A percentile compares a stretch with the other conserved stretches of the same genome.
These are phyloP conservation scores for Misgurnus mizolepis DNA, from an alignment of 2,113 vertebrate species.

Conservation along the genomic window DNA sequence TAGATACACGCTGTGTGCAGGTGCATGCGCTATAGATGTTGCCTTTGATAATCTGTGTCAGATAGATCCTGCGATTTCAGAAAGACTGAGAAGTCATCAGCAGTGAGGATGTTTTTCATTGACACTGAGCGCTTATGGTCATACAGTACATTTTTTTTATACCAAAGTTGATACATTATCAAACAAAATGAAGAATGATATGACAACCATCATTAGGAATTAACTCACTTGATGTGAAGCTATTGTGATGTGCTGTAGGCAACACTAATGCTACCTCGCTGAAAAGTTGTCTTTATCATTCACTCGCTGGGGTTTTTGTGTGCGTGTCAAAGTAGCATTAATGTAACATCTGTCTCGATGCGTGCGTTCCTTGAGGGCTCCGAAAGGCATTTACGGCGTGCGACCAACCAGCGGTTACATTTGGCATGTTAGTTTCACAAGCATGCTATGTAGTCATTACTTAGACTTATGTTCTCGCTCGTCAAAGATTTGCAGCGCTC, in stretches of 20 bases:
- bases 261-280: constrained; percentile 45
- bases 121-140: no score
- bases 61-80: no score
- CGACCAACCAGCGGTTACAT: constrained; percentile 65
- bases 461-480: constrained; percentile 52
- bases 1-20: not conserved
- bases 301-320: constrained; percentile 35
- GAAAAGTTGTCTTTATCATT: constrained; percentile 62
- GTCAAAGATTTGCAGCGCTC: constrained; percentile 26
- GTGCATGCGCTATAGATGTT: not conserved
- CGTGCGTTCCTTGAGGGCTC: constrained; percentile 62
- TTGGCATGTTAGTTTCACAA: constrained; percentile 73
- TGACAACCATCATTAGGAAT: constrained; percentile 45
- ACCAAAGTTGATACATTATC: no score
- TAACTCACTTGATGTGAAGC: constrained; percentile 53
- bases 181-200: no score
- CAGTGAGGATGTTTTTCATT: no score
- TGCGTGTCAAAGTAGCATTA: constrained; percentile 51
- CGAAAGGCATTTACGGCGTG: constrained; percentile 69
- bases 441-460: constrained; percentile 66
- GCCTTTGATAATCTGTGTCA: no score
- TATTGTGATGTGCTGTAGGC: constrained; percentile 53
- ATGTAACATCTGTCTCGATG: constrained; percentile 72
- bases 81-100: no score
- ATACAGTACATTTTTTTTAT: no score